These are phyloP conservation scores for Vidua macroura DNA, from an alignment of 2,113 vertebrate genomes.

Conservation along the genomic window DNA sequence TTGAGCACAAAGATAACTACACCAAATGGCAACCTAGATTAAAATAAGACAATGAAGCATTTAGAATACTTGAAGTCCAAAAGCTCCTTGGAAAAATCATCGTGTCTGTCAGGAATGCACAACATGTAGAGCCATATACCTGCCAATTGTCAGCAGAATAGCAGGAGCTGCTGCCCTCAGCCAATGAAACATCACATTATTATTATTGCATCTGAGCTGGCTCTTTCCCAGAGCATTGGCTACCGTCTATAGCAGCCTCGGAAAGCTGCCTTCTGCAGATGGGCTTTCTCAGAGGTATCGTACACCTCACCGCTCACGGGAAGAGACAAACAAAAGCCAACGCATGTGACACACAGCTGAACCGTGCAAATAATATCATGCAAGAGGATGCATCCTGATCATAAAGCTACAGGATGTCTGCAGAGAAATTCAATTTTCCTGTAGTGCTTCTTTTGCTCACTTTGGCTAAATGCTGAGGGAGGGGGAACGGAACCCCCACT, in stretches of 20 bases:
- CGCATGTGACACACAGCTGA: background rate
- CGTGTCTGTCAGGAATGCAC: background rate
- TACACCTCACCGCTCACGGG: constrained; percentile 3
- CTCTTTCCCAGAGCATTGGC: constrained; percentile 36
- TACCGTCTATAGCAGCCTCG: background rate
- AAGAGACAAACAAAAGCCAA: constrained; percentile 39
- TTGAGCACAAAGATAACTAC: background rate
- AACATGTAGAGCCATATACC: background rate
- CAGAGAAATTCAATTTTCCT: background rate
- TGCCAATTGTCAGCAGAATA: background rate
- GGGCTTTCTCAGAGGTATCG: constrained; percentile 21
- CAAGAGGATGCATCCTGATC: background rate
- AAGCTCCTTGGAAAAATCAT: background rate
- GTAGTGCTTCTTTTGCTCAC: background rate
- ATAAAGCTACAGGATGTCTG: background rate
- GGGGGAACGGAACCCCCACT: background rate
- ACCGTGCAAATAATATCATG: background rate
- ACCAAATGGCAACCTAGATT: background rate
- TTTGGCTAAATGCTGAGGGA: background rate
- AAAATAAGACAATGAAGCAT: constrained; percentile 3
- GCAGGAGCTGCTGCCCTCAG: background rate
- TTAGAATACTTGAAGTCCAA: background rate
- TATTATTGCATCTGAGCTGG: constrained; percentile 26
- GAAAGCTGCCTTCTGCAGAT: constrained; percentile 41
- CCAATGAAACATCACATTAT: constrained; percentile 14